Conservation (phyloP, 1,140 invertebrate genomes). For the Chrysopa pallens region DNA sequence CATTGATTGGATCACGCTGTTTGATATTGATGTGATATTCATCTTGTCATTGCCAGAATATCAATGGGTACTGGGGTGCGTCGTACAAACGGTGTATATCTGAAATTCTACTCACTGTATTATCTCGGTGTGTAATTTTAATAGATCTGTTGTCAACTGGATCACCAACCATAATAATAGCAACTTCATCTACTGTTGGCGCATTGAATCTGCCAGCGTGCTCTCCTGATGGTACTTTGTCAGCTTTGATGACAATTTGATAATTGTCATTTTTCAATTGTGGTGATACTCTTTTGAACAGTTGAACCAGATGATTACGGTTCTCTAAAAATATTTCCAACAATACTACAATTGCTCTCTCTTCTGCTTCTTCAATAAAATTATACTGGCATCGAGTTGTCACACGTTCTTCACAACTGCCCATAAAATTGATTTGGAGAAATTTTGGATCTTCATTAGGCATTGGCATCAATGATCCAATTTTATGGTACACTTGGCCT, state of each 20-base stretch:
- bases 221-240: conserved; percentile 11
- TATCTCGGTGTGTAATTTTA: conserved; percentile 1
- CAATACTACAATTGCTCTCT: too few relatives aligned
- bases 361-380: too few relatives aligned
- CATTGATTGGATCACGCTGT: too few relatives aligned
- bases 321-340: too few relatives aligned
- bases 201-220: conserved; percentile 13
- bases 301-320: conserved; percentile 9
- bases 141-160: conserved; percentile 2
- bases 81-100: not conserved
- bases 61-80: conserved; percentile 10
- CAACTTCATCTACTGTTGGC: conserved; percentile 10
- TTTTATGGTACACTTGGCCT: conserved; percentile 26
- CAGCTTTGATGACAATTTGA: conserved; percentile 12
- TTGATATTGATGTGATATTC: too few relatives aligned
- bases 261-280: conserved; percentile 5
- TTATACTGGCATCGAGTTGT: too few relatives aligned
- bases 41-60: conserved; percentile 1
- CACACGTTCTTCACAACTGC: not conserved
- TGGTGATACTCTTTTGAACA: conserved; percentile 13
- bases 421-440: conserved; percentile 26
- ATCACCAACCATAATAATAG: conserved; percentile 8
- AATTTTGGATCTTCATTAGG: conserved; percentile 16
- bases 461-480: conserved; percentile 18
- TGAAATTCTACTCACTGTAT: not conserved